Conservation (phyloP, 2,888 invertebrate species). For the Celastrina argiolus region DNA sequence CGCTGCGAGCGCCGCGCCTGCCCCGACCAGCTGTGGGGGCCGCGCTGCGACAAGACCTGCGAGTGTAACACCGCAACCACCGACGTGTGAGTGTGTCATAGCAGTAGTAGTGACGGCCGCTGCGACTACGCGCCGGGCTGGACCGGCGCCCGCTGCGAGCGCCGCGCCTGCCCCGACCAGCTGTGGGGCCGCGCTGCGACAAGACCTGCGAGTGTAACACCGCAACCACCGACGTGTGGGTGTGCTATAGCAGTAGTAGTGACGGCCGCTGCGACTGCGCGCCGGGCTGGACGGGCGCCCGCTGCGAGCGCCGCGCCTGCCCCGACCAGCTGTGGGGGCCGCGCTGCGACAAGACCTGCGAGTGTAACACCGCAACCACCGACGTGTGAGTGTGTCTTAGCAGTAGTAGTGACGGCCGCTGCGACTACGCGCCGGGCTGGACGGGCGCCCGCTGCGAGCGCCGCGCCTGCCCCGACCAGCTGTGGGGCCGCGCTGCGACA, state of each 20-base stretch:
- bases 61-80: constrained; percentile 84
- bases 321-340: constrained; percentile 81
- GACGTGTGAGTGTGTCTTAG: constrained; percentile 72
- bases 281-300: constrained; percentile 85
- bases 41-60: constrained; percentile 83
- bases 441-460: constrained; percentile 80
- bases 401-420: constrained; percentile 81
- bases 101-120: constrained; percentile 82
- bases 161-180: constrained; percentile 81
- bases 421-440: constrained; percentile 88
- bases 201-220: constrained; percentile 85
- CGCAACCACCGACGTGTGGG: constrained; percentile 82
- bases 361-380: constrained; percentile 83
- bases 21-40: constrained; percentile 81
- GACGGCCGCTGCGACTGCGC: constrained; percentile 86
- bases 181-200: constrained; percentile 83
- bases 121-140: constrained; percentile 88
- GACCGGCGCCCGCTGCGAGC: constrained; percentile 81
- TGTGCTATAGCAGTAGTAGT: no score
- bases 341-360: constrained; percentile 83
- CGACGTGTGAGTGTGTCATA: no score
- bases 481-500: constrained; percentile 82
- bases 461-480: constrained; percentile 81
- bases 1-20: constrained; percentile 83
- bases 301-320: constrained; percentile 83